Evolutionary conservation across 2,797 vertebrate genomes (phyloP).

Genomic region (Pagetopsis macropterus): DNA sequence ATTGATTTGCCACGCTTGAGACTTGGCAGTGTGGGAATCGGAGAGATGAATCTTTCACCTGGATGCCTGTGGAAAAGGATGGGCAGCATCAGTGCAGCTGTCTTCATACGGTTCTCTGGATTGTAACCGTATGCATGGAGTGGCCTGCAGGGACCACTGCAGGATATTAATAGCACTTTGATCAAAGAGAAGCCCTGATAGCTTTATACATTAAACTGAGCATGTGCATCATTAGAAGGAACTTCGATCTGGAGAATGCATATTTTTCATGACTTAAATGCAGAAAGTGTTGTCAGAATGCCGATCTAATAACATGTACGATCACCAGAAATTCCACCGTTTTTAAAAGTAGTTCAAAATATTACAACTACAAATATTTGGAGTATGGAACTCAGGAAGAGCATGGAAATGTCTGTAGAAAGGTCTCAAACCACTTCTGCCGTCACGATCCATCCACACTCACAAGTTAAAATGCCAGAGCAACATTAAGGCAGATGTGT

Average conservation of each 20-base stretch:
- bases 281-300: conserved; percentile 9
- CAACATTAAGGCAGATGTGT: neutral
- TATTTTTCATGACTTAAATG: conserved; percentile 1
- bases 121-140: conserved; percentile 51
- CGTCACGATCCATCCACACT: neutral
- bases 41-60: conserved; percentile 38
- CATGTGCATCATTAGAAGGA: conserved; percentile 17
- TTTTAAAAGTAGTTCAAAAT: neutral
- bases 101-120: conserved; percentile 48
- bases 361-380: neutral
- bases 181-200: conserved; percentile 63
- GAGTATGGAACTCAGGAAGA: neutral
- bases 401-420: neutral
- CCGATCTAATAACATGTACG: neutral
- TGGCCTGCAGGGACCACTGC: conserved; percentile 56
- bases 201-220: conserved; percentile 27
- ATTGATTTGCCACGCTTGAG: conserved; percentile 57
- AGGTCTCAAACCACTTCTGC: neutral
- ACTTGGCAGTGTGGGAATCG: conserved; percentile 40
- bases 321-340: neutral
- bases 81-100: conserved; percentile 25
- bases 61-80: conserved; percentile 22
- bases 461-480: neutral
- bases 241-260: conserved; percentile 30
- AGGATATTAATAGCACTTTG: conserved; percentile 68